A percentile compares a stretch with the other conserved stretches of the same genome.
These are phyloP conservation scores for Festucalex cinctus DNA, from an alignment of 2,113 vertebrate species.

Conservation along the genomic window DNA sequence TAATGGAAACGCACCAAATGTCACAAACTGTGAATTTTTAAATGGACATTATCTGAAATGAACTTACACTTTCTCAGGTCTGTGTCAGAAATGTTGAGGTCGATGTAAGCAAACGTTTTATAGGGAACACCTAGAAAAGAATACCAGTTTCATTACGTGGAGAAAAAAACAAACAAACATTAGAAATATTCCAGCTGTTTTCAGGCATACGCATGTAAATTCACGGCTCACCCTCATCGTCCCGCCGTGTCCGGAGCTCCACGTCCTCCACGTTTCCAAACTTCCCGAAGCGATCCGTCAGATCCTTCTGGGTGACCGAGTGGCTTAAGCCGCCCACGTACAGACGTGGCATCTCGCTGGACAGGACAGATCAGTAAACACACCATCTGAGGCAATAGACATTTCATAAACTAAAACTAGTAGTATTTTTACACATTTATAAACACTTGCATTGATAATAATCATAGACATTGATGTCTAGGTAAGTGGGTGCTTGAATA, in stretches of 20 bases:
- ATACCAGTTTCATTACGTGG: slow-evolving; percentile 1
- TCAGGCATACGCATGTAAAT: background rate
- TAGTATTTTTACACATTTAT: no score
- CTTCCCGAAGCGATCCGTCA: slow-evolving; percentile 86
- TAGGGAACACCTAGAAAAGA: slow-evolving; percentile 75
- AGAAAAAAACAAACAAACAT: no score
- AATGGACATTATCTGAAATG: background rate
- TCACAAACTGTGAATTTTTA: background rate
- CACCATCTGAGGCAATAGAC: background rate
- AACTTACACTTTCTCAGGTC: slow-evolving; percentile 84
- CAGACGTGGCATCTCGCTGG: slow-evolving; percentile 71
- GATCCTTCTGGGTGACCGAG: slow-evolving; percentile 77
- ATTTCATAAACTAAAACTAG: no score
- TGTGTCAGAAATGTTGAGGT: slow-evolving; percentile 77
- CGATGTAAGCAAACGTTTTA: slow-evolving; percentile 89
- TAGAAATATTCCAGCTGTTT: no score
- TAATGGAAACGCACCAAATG: no score
- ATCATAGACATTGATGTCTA: background rate
- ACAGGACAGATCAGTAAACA: background rate
- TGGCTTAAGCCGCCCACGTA: slow-evolving; percentile 86
- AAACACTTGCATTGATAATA: background rate
- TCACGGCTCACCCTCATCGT: slow-evolving; percentile 78
- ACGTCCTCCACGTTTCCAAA: slow-evolving; percentile 84
- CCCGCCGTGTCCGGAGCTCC: slow-evolving; percentile 83
- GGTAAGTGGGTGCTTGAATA: background rate